Percentiles rank a stretch among this genome's conserved stretches.
Conservation (phyloP, 2,888 invertebrate species). For the Pimpla rufipes region DNA sequence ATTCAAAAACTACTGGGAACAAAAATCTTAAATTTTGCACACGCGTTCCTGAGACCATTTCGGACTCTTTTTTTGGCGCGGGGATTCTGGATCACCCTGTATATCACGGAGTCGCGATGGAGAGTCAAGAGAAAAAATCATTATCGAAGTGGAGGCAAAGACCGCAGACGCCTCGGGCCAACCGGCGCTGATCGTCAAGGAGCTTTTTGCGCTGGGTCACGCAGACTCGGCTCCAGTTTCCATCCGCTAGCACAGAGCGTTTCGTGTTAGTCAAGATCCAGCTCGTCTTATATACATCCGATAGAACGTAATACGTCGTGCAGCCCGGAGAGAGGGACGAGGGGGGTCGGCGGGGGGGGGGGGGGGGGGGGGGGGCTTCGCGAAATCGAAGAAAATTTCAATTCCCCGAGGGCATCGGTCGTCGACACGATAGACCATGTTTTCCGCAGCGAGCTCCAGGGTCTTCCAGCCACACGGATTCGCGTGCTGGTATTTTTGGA, state of each 20-base stretch:
- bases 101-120: not conserved
- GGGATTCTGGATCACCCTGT: too few relatives aligned
- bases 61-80: too few relatives aligned
- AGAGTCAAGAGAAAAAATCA: constrained; percentile 24
- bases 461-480: not conserved
- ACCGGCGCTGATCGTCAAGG: constrained; percentile 20
- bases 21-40: too few relatives aligned
- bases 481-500: constrained; percentile 20
- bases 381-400: constrained; percentile 51
- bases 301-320: constrained; percentile 43
- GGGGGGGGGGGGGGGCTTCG: not conserved
- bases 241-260: not conserved
- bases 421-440: constrained; percentile 32
- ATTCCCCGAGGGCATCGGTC: constrained; percentile 35
- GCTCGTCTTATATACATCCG: constrained; percentile 45
- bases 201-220: constrained; percentile 37
- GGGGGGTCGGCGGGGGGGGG: not conserved
- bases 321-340: constrained; percentile 10
- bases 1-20: too few relatives aligned
- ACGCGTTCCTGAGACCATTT: too few relatives aligned
- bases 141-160: constrained; percentile 30
- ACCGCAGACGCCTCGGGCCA: constrained; percentile 18
- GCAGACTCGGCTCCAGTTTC: not conserved
- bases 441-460: constrained; percentile 8
- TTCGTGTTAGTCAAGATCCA: constrained; percentile 29